A percentile compares a stretch with the other conserved stretches of the same genome.
phyloP scores from a whole-genome alignment of 2,888 invertebrate genomes.

The Erannis defoliaria region DNA sequence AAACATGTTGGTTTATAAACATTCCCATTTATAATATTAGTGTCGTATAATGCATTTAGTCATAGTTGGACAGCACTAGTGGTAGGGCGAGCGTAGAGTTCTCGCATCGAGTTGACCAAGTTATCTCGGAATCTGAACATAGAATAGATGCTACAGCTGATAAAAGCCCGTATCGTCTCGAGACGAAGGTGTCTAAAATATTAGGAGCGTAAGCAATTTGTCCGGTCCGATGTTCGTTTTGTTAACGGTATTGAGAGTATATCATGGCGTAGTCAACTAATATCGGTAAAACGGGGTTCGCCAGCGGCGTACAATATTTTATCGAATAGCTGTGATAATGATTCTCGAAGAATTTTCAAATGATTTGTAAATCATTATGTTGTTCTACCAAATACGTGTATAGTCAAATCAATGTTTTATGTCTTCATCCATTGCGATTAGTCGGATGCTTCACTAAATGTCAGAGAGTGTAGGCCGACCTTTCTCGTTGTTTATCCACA shows the following conservation, averaged over 20 bases:
- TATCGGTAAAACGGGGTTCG: slow-evolving; percentile 55
- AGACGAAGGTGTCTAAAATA: slow-evolving; percentile 79
- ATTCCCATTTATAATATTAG: too few relatives aligned
- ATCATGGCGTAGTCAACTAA: slow-evolving; percentile 52
- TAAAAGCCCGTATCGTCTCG: slow-evolving; percentile 71
- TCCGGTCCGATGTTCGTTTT: slow-evolving; percentile 80
- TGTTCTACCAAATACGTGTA: slow-evolving; percentile 23
- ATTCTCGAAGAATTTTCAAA: slow-evolving; percentile 42
- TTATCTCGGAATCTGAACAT: slow-evolving; percentile 80
- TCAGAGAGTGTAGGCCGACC: slow-evolving; percentile 13
- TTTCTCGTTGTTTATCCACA: slow-evolving; percentile 33
- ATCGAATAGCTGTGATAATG: slow-evolving; percentile 46
- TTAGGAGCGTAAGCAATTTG: slow-evolving; percentile 85
- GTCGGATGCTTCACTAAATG: slow-evolving; percentile 7
- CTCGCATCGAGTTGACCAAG: slow-evolving; percentile 74
- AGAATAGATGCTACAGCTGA: slow-evolving; percentile 74
- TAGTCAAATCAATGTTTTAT: slow-evolving; percentile 25
- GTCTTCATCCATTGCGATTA: slow-evolving; percentile 27
- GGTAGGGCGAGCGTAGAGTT: slow-evolving; percentile 44
- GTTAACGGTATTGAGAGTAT: slow-evolving; percentile 70
- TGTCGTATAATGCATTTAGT: slow-evolving; percentile 56
- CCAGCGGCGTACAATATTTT: slow-evolving; percentile 53
- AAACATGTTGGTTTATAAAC: too few relatives aligned
- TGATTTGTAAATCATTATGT: slow-evolving; percentile 43
- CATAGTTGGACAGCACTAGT: slow-evolving; percentile 55